Evolutionary conservation across 30 jellyfish, hydroid and myxozoan species (phyloP).

Genomic region (Rhopilema esculentum): DNA sequence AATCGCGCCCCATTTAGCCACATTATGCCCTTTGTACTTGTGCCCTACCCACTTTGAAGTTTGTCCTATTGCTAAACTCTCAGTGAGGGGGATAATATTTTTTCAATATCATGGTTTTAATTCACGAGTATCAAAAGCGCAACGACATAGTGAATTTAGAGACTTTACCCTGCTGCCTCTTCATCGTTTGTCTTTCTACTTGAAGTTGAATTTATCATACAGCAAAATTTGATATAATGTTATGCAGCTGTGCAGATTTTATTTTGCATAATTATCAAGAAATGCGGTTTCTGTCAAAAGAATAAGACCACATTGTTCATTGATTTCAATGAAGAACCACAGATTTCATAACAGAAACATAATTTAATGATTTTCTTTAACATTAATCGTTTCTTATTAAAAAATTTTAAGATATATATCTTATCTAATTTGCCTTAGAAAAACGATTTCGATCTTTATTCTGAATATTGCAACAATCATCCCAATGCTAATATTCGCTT

Average conservation of each 20-base stretch:
- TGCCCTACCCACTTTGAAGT: no score
- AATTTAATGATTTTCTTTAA: no score
- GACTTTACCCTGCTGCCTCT: no score
- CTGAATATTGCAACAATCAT: slow-evolving; percentile 92
- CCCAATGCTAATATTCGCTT: slow-evolving; percentile 89
- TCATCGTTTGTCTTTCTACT: neutral
- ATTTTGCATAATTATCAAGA: neutral
- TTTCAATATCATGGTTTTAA: neutral
- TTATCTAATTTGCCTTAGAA: slow-evolving; percentile 45
- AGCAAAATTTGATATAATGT: neutral
- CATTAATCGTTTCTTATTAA: no score
- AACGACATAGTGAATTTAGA: no score
- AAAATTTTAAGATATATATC: neutral
- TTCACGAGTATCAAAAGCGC: no score
- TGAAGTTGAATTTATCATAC: neutral
- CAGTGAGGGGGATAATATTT: neutral
- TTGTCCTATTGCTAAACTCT: neutral
- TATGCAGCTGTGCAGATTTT: neutral
- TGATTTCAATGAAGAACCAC: no score
- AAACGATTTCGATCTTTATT: slow-evolving; percentile 79
- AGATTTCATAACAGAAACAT: no score
- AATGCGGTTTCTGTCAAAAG: neutral
- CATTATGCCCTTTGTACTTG: no score
- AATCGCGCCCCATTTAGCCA: no score
- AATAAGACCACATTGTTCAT: neutral